Evolutionary conservation across 1,140 invertebrate genomes (phyloP), one percentile per base, ranked within the genome.

Genomic region (Sminthurinus signatus): DNA sequence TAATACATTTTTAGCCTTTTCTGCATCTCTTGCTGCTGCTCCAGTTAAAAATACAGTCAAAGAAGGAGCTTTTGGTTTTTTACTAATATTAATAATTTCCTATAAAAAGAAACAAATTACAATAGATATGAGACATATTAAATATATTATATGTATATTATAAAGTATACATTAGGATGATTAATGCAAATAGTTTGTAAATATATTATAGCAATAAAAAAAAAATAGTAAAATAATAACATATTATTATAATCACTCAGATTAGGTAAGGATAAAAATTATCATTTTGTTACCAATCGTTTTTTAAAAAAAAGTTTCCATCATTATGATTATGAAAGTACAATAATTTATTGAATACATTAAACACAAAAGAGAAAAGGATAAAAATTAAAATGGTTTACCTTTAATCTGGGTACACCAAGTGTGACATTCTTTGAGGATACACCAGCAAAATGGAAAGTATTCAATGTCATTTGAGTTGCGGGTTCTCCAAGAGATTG

Each of bases 371-470:
- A n/a, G n/a, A n/a, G n/a, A n/a, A n/a, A n/a, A n/a, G n/a, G n/a
- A n/a, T n/a, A n/a, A n/a, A n/a, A n/a, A n/a, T n/a, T n/a, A n/a
- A 44, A 64, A 29, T 14, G 2, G 15, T 54, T 64, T 67, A 74
- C 74, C 75, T 93, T 92, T 4, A 95, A 77, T 71, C 95, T 83
- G 0, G 97, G 97, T 60, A 99, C 97, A 84, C 97, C 97, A 44
- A 99, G 85, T 0, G 97, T 99, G 81, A 99, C 96, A 81, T 99
- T 99, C 79, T 99, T 99, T 4, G 96, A 98, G 0, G 96, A 99
- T 65, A 99, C 96, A 84, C 97, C 97, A 80, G 96, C 96, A 80
- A 98, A 99, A 83, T 99, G 97, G 87, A 99, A 99, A 83, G 97
- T 99, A 79, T 99, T 99, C 74, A 99, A 79, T 78, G 97, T 99